phyloP scores from a whole-genome alignment of 2,113 vertebrate genomes.

The Notothenia coriiceps region DNA sequence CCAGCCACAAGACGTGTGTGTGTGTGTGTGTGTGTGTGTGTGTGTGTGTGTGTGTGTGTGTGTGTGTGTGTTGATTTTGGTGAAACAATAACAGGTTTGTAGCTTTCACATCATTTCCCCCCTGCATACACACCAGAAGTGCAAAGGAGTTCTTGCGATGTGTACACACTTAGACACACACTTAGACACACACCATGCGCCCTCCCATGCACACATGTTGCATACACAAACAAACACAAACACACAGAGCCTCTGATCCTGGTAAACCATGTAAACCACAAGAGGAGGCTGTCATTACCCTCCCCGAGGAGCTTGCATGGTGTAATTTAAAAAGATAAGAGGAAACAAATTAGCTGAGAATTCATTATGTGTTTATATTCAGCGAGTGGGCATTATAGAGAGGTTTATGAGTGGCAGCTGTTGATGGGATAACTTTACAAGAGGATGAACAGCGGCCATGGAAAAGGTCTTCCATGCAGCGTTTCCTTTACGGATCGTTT shows the following conservation, averaged over 20 bases:
- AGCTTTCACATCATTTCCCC: conserved; percentile 46
- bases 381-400: conserved; percentile 43
- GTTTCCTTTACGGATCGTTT: conserved; percentile 46
- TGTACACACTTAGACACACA: conserved; percentile 14
- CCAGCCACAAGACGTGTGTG: too few species aligned
- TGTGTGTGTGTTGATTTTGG: conserved; percentile 53
- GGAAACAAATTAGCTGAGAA: conserved; percentile 61
- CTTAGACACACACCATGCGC: background rate
- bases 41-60: conserved; percentile 14
- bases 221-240: conserved; percentile 27
- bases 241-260: conserved; percentile 38
- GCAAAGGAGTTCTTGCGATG: too few species aligned
- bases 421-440: conserved; percentile 21
- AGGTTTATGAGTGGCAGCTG: conserved; percentile 27
- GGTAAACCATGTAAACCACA: conserved; percentile 46
- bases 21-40: conserved; percentile 29
- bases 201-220: conserved; percentile 5
- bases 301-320: conserved; percentile 46
- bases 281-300: conserved; percentile 56
- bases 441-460: background rate
- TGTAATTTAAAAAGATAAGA: conserved; percentile 72
- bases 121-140: background rate
- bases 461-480: conserved; percentile 17
- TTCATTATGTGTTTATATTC: conserved; percentile 59
- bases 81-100: conserved; percentile 80